Evolutionary conservation across 1,140 invertebrate genomes (phyloP).

Genomic region (Orchesella cincta): DNA sequence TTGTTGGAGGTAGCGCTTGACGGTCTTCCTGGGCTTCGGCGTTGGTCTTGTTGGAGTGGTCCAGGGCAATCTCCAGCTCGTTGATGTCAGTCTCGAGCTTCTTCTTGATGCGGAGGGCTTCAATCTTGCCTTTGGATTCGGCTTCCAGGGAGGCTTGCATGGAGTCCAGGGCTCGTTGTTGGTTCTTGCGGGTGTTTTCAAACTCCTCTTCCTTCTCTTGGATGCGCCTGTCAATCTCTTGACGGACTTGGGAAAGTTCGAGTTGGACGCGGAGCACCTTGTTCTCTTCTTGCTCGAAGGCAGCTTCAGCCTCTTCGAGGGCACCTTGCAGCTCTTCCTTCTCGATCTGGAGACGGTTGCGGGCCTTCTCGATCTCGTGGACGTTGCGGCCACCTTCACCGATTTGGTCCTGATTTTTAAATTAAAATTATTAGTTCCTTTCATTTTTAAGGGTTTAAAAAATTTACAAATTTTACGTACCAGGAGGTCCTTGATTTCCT

Average conservation of each 20-base stretch:
- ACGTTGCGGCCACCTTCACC: conserved; percentile 97
- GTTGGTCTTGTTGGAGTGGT: conserved; percentile 96
- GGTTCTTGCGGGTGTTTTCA: conserved; percentile 98
- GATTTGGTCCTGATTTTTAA: conserved; percentile 76
- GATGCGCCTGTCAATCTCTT: conserved; percentile 97
- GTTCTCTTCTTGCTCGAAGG: conserved; percentile 97
- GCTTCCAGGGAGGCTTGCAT: conserved; percentile 98
- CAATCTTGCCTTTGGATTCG: conserved; percentile 97
- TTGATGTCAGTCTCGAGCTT: conserved; percentile 99
- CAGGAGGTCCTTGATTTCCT: conserved; percentile 97
- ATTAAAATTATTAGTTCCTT: neutral
- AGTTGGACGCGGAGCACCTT: conserved; percentile 94
- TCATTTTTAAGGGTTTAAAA: neutral
- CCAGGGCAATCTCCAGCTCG: conserved; percentile 96
- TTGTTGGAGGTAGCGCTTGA: conserved; percentile 75
- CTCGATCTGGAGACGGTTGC: conserved; percentile 95
- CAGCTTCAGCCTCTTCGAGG: conserved; percentile 96
- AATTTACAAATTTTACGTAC: conserved; percentile 52
- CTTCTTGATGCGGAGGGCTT: conserved; percentile 99
- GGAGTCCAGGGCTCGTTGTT: conserved; percentile 96
- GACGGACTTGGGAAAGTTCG: conserved; percentile 93
- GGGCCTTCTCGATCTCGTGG: conserved; percentile 96
- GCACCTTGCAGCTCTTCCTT: conserved; percentile 98
- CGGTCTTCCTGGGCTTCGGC: conserved; percentile 98
- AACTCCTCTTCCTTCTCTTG: conserved; percentile 99